phyloP scores from a whole-genome alignment of 2,888 invertebrate genomes.

The Hirtodrosophila trivittata region DNA sequence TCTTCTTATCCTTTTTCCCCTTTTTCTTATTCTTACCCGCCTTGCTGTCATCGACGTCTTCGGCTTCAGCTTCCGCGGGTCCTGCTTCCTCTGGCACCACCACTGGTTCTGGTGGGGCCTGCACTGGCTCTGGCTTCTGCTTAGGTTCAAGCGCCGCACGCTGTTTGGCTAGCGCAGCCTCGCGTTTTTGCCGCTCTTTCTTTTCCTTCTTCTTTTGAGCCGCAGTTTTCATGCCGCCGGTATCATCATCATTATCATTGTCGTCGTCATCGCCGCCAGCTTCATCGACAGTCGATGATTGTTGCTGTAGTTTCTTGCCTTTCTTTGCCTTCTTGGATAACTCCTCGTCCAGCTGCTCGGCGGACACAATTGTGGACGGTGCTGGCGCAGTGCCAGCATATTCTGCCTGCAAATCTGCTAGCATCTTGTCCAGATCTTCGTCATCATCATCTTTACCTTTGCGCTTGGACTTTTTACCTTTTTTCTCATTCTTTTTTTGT shows the following conservation, averaged over 20 bases:
- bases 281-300: conserved; percentile 24
- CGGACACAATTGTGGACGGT: conserved; percentile 76
- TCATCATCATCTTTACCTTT: conserved; percentile 90
- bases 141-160: conserved; percentile 82
- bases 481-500: conserved; percentile 85
- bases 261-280: conserved; percentile 81
- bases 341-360: conserved; percentile 83
- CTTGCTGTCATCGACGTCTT: conserved; percentile 73
- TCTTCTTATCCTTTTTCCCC: conserved; percentile 84
- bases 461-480: conserved; percentile 89
- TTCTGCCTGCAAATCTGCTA: conserved; percentile 91
- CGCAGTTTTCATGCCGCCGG: conserved; percentile 89
- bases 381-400: conserved; percentile 89
- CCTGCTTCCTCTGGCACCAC: conserved; percentile 24
- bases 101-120: conserved; percentile 41
- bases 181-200: conserved; percentile 91
- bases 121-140: conserved; percentile 78
- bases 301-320: conserved; percentile 66
- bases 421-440: conserved; percentile 91
- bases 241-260: conserved; percentile 86
- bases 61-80: conserved; percentile 55
- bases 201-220: conserved; percentile 96
- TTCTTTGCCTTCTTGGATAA: conserved; percentile 74
- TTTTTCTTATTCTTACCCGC: conserved; percentile 83
- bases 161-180: conserved; percentile 85